A percentile compares a stretch with the other conserved stretches of the same genome.
Evolutionary conservation across 2,113 vertebrate species (phyloP).

Genomic region (Ictalurus furcatus): DNA sequence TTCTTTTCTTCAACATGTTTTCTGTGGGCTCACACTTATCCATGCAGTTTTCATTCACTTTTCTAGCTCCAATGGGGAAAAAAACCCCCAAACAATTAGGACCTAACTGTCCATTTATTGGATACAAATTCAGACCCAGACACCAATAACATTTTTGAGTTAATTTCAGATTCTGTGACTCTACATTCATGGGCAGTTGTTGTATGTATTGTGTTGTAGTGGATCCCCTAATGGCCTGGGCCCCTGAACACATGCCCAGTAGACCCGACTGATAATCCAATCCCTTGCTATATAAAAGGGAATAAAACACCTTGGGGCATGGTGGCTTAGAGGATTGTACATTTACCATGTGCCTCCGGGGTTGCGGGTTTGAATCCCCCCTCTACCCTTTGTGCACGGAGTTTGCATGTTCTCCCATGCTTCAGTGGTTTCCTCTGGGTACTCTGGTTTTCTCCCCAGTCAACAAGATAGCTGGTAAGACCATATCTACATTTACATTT

Average conservation of each 20-base stretch:
- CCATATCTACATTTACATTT: no score
- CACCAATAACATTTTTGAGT: background rate
- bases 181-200: background rate
- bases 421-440: no score
- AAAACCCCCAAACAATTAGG: background rate
- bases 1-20: background rate
- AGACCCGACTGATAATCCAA: background rate
- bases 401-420: no score
- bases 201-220: background rate
- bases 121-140: background rate
- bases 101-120: background rate
- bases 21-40: background rate
- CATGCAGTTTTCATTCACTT: background rate
- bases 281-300: background rate
- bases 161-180: background rate
- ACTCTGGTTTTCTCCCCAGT: no score
- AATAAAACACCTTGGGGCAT: background rate
- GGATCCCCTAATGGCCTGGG: no score
- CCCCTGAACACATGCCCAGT: no score
- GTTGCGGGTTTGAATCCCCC: no score
- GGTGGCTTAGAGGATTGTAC: no score
- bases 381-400: no score
- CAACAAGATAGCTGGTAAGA: no score
- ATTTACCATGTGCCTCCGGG: no score
- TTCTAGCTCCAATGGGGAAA: background rate